Conservation (phyloP, 2,888 invertebrate species). For the Pogonocherus hispidulus region DNA sequence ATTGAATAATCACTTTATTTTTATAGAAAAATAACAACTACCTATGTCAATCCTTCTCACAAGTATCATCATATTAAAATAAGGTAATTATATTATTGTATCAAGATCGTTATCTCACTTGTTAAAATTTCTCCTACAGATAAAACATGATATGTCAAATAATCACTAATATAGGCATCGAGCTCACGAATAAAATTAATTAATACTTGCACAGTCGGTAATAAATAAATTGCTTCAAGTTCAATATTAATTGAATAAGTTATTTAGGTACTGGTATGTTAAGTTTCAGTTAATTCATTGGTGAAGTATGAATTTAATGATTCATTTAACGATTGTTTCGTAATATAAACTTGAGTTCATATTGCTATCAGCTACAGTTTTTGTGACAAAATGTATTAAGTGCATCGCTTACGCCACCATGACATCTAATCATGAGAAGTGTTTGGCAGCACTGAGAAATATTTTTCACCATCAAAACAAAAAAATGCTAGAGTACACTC, state of each 20-base stretch:
- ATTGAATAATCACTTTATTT: slow-evolving; percentile 31
- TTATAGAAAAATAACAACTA: slow-evolving; percentile 43
- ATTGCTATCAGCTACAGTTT: no score
- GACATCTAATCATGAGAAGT: no score
- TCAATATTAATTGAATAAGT: not conserved
- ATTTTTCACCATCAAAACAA: no score
- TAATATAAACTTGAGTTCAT: no score
- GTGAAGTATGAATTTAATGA: no score
- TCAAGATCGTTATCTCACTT: slow-evolving; percentile 28
- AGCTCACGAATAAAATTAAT: slow-evolving; percentile 14
- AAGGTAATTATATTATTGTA: no score
- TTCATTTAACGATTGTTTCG: no score
- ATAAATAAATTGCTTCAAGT: slow-evolving; percentile 9
- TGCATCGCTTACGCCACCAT: no score
- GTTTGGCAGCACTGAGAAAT: no score
- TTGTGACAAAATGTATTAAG: no score
- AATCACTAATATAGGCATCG: slow-evolving; percentile 27
- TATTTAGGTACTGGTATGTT: not conserved
- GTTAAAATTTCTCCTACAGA: slow-evolving; percentile 27
- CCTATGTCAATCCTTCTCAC: slow-evolving; percentile 30
- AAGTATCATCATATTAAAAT: no score
- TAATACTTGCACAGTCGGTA: slow-evolving; percentile 21
- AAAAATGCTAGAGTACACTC: no score
- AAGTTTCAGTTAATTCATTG: not conserved
- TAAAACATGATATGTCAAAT: slow-evolving; percentile 36